Evolutionary conservation across 2,797 vertebrate species (phyloP).

Genomic region (Pangasius djambal): DNA sequence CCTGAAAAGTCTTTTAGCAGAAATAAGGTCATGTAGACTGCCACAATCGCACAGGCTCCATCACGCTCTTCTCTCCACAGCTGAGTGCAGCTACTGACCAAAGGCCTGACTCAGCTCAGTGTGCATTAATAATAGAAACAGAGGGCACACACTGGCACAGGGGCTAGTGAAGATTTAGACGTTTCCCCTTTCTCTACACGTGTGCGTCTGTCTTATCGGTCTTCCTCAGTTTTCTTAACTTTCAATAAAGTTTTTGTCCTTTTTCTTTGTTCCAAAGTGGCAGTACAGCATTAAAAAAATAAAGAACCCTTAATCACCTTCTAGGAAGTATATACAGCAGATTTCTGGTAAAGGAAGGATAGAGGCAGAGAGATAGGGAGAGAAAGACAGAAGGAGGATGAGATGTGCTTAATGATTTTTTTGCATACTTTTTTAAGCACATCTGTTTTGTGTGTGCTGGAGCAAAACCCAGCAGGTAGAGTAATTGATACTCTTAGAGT

Average conservation of each 20-base stretch:
- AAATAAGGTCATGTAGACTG: conserved; percentile 76
- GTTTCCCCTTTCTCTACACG: conserved; percentile 37
- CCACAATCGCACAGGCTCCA: conserved; percentile 72
- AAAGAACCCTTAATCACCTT: conserved; percentile 37
- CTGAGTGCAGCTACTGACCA: conserved; percentile 68
- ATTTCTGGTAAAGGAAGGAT: conserved; percentile 23
- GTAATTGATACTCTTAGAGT: conserved; percentile 53
- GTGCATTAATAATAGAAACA: conserved; percentile 54
- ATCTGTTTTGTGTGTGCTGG: conserved; percentile 40
- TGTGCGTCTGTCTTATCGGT: conserved; percentile 57
- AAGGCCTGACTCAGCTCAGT: conserved; percentile 72
- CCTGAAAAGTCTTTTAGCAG: conserved; percentile 70
- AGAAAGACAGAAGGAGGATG: not conserved
- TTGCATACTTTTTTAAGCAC: conserved; percentile 14
- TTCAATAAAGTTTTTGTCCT: conserved; percentile 50
- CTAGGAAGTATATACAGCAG: not conserved
- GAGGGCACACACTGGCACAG: conserved; percentile 48
- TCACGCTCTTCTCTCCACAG: conserved; percentile 67
- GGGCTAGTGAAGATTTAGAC: conserved; percentile 54
- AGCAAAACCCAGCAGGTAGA: conserved; percentile 44
- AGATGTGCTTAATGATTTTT: conserved; percentile 12
- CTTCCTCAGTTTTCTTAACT: conserved; percentile 47
- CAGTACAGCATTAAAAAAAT: conserved; percentile 41
- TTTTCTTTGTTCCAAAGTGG: conserved; percentile 45
- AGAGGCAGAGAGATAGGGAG: conserved; percentile 57